phyloP scores from a whole-genome alignment of 2,113 vertebrate species.

The Amphiprion percula region DNA sequence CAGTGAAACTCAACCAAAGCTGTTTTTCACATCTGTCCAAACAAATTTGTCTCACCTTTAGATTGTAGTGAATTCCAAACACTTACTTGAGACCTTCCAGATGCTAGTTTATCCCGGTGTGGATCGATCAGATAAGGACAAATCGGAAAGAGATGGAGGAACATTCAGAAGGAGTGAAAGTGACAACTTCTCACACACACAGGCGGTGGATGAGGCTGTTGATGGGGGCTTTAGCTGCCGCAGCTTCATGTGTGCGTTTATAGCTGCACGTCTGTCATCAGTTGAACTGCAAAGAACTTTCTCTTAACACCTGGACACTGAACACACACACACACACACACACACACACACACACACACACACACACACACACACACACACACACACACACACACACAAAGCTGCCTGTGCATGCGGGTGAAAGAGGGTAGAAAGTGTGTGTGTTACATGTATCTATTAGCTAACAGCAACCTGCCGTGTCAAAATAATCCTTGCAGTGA shows the following conservation, averaged over 20 bases:
- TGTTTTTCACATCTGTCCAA: no score
- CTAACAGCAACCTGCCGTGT: constrained; percentile 52
- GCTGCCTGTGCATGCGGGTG: constrained; percentile 31
- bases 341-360: no score
- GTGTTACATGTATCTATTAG: constrained; percentile 75
- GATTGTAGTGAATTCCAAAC: constrained; percentile 7
- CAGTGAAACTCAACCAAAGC: no score
- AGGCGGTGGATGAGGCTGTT: constrained; percentile 36
- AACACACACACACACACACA: constrained; percentile 18
- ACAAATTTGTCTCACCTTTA: no score
- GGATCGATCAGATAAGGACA: constrained; percentile 56
- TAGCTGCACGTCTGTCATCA: constrained; percentile 67
- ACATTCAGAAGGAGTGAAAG: constrained; percentile 48
- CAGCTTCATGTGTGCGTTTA: constrained; percentile 31
- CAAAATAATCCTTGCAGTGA: constrained; percentile 74
- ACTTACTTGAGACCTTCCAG: background rate
- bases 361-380: constrained; percentile 14
- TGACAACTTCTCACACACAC: constrained; percentile 25
- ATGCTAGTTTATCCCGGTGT: constrained; percentile 12
- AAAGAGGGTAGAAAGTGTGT: constrained; percentile 34
- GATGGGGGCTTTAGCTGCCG: constrained; percentile 61
- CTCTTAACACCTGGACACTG: constrained; percentile 73
- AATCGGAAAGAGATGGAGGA: constrained; percentile 12
- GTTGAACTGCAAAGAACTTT: constrained; percentile 61
- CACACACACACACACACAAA: background rate